phyloP scores from a whole-genome alignment of 2,888 invertebrate species.

The Melipona beecheii region DNA sequence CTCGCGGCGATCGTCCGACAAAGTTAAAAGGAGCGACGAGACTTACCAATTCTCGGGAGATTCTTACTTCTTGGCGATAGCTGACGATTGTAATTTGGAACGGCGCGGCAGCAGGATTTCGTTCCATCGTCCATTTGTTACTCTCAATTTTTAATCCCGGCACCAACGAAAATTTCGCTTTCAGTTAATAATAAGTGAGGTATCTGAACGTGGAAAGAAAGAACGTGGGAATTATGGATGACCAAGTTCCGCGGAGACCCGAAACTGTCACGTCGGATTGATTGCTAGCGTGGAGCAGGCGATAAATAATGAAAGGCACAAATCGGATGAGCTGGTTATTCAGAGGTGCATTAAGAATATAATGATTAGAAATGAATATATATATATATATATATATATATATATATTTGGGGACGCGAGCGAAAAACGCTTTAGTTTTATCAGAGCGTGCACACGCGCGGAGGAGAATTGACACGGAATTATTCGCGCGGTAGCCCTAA shows the following conservation, averaged over 20 bases:
- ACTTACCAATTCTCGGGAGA: no score
- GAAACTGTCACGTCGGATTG: background rate
- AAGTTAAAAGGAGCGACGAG: background rate
- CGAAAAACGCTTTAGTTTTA: constrained; percentile 11
- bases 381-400: no score
- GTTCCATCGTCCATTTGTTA: no score
- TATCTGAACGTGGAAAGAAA: background rate
- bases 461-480: constrained; percentile 11
- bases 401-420: background rate
- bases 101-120: no score
- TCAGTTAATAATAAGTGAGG: no score
- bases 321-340: background rate
- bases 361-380: background rate
- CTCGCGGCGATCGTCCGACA: background rate
- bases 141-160: no score
- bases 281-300: background rate
- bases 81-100: no score
- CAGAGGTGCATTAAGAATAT: background rate
- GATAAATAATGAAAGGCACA: background rate
- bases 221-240: background rate
- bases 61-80: no score
- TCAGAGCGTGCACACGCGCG: constrained; percentile 10
- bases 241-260: background rate
- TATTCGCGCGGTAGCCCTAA: constrained; percentile 21
- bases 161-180: no score